Conservation (phyloP, 2,888 invertebrate species). For the Myopa testacea region DNA sequence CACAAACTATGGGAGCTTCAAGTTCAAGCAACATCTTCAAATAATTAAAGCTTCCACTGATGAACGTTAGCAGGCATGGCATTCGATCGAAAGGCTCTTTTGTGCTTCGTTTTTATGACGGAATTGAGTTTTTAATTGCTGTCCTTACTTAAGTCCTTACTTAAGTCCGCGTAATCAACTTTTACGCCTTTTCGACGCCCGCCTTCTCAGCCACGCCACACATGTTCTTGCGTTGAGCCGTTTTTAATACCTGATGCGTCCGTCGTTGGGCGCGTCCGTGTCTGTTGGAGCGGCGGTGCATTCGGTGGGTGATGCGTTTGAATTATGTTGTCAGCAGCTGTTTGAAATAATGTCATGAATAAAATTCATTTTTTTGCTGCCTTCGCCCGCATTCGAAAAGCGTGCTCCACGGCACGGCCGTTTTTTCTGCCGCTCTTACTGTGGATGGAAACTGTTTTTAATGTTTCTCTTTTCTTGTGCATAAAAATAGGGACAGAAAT, state of each 20-base stretch:
- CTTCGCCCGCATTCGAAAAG: background rate
- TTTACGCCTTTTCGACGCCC: background rate
- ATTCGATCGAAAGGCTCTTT: background rate
- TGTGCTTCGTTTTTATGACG: background rate
- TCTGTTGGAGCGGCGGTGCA: conserved; percentile 1
- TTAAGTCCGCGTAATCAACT: conserved; percentile 31
- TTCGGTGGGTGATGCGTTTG: conserved; percentile 47
- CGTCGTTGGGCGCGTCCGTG: conserved; percentile 11
- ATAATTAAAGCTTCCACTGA: background rate
- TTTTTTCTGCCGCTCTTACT: conserved; percentile 27
- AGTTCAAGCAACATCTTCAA: conserved; percentile 11
- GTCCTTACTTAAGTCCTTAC: background rate
- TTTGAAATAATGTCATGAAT: conserved; percentile 35
- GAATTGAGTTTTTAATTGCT: conserved; percentile 10
- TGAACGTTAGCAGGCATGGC: background rate
- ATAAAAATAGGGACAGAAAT: conserved; percentile 18
- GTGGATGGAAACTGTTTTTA: conserved; percentile 14
- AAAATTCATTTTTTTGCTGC: conserved; percentile 13
- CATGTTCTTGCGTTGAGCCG: background rate
- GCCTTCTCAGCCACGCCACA: background rate
- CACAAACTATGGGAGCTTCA: background rate
- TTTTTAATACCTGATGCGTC: conserved; percentile 14
- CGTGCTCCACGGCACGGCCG: conserved; percentile 24
- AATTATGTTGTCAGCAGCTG: conserved; percentile 66
- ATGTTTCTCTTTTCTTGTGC: conserved; percentile 14